Base-by-base conservation (phyloP, 2,888 invertebrate species). In the Laspeyria flexula region DNA sequence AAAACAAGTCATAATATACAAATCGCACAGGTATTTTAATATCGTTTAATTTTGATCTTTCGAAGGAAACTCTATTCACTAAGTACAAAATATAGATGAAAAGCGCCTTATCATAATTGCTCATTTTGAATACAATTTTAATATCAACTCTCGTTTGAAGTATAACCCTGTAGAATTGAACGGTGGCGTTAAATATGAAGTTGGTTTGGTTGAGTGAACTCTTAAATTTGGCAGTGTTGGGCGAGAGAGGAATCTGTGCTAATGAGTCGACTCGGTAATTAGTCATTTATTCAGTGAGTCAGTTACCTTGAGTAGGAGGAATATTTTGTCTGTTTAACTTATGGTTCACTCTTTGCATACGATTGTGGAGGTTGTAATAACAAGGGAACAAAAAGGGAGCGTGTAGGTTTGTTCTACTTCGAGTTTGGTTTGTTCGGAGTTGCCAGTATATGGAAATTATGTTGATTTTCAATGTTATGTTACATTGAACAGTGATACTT, bases 271-370 rank as follows among this genome's bases (percentile, higher is more conserved):
- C 57, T 47, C 57, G 39, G 65, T 69, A 71, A 71, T 71, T 71
- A 71, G 72, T 67, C 72, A 71, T 71, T 71, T 63, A 71, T 67
- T 71, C 56, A 66, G 69, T 71, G 63, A 71, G 55, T 65, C 48
- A 65, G 68, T 67, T 68, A 65, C 62, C 53, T 62, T 70, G 46
- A 54, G 49, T 54, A 18, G 29, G 42, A 11, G 49, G 46, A 55
- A 52, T 49, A 69, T 61, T 65, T 69, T 54, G 53, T 29, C 49
- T 55, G 69, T 65, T 64, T 54, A 56, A 64, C 49, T 54, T 49
- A 30, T 11, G 11, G 31, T 37, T 43, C 25, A 6, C 41, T 31
- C 13, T 42, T 31, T n/a, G 41, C 16, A 37, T 42, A 37, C 18
- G 18, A 33, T 21, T 23, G 33, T 25, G 45, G 33, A 16, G 30